Conservation (phyloP, 2,113 vertebrate genomes). For the Ploceus nigricollis region DNA sequence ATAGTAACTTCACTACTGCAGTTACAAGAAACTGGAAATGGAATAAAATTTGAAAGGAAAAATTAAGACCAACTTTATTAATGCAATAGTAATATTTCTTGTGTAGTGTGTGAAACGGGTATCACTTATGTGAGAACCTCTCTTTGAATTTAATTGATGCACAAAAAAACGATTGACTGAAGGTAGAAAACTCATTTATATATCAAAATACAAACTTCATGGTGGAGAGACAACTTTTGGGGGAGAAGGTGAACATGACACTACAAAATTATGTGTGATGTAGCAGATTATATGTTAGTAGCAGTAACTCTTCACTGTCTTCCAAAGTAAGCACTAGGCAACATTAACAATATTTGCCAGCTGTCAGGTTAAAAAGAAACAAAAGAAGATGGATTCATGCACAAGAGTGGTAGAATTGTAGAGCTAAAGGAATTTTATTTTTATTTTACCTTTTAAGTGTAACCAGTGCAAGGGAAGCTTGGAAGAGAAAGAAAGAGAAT, state of each 20-base stretch:
- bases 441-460: neutral
- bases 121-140: neutral
- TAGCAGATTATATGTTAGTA: neutral
- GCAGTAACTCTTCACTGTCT: neutral
- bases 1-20: neutral
- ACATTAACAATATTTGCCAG: neutral
- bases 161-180: neutral
- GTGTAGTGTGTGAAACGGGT: neutral
- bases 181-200: neutral
- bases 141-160: neutral
- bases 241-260: neutral
- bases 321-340: neutral
- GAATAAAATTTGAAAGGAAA: neutral
- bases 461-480: neutral
- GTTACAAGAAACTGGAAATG: neutral
- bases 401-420: neutral
- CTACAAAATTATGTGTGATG: neutral
- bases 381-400: neutral
- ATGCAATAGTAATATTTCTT: neutral
- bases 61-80: neutral
- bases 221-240: neutral
- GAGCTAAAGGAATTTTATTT: neutral
- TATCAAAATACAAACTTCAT: neutral
- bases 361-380: neutral
- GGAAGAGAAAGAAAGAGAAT: neutral